Evolutionary conservation across 2,113 vertebrate genomes (phyloP).

Genomic region (Nyctereutes procyonoides): DNA sequence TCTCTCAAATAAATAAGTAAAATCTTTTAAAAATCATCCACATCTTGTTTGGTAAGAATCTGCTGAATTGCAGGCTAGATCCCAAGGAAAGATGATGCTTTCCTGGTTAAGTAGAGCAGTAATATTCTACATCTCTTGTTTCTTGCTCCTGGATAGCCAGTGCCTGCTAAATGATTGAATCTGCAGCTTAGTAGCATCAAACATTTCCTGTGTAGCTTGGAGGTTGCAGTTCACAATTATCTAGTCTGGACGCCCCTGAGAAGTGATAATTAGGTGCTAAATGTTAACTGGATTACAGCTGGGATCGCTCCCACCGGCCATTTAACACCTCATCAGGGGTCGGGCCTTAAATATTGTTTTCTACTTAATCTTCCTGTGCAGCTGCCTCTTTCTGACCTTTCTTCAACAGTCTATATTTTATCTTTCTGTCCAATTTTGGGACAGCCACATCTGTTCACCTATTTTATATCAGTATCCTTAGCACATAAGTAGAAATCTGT

Average conservation of each 20-base stretch:
- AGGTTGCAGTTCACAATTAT: conserved; percentile 73
- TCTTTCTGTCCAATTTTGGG: conserved; percentile 61
- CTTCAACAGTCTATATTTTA: neutral
- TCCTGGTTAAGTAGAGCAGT: neutral
- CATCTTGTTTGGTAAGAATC: neutral
- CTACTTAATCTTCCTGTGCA: neutral
- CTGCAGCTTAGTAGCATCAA: conserved; percentile 40
- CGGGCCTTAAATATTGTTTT: conserved; percentile 50
- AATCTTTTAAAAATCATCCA: neutral
- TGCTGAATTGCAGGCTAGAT: neutral
- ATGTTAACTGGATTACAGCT: conserved; percentile 76
- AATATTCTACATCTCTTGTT: neutral
- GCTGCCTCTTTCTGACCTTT: conserved; percentile 60
- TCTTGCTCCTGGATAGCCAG: conserved; percentile 27
- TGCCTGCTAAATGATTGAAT: conserved; percentile 66
- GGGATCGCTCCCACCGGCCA: conserved; percentile 46
- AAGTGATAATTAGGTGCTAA: conserved; percentile 82
- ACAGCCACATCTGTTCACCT: conserved; percentile 6
- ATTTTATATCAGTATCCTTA: neutral
- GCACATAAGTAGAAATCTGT: neutral
- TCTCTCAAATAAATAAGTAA: neutral
- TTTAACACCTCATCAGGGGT: conserved; percentile 71
- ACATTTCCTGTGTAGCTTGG: conserved; percentile 50
- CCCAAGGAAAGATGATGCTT: neutral
- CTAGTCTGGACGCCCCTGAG: conserved; percentile 68